Conservation (phyloP, 2,888 invertebrate genomes). For the Lithophane leautieri region DNA sequence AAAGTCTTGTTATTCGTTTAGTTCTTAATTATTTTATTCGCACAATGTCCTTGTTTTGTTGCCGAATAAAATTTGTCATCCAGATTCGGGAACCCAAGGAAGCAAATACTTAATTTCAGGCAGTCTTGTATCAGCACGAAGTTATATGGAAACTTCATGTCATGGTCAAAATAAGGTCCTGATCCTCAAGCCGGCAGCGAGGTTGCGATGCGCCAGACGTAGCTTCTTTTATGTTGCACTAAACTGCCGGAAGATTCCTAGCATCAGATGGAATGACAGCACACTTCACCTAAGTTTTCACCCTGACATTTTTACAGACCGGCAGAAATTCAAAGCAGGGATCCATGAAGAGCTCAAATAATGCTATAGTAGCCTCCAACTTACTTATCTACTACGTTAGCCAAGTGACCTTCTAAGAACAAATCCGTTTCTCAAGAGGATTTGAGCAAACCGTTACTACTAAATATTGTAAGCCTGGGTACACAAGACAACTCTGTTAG, state of each 20-base stretch:
- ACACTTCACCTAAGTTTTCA: background rate
- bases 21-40: background rate
- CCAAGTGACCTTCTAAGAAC: conserved; percentile 25
- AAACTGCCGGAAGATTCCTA: background rate
- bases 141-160: background rate
- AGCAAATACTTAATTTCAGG: background rate
- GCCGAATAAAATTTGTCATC: background rate
- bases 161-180: background rate
- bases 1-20: background rate
- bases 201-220: background rate
- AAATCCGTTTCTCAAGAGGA: conserved; percentile 46
- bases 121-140: background rate
- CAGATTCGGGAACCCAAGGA: background rate
- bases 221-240: background rate
- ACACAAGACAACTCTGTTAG: conserved; percentile 46
- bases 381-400: background rate
- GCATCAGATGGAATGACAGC: background rate
- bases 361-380: background rate
- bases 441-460: conserved; percentile 42
- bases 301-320: background rate
- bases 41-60: background rate
- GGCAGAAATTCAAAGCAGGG: background rate
- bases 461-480: conserved; percentile 58
- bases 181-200: background rate
- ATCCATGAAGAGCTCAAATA: conserved; percentile 6